Base-by-base conservation (phyloP, 2,113 vertebrate species). In the Eudorcas thomsonii region DNA sequence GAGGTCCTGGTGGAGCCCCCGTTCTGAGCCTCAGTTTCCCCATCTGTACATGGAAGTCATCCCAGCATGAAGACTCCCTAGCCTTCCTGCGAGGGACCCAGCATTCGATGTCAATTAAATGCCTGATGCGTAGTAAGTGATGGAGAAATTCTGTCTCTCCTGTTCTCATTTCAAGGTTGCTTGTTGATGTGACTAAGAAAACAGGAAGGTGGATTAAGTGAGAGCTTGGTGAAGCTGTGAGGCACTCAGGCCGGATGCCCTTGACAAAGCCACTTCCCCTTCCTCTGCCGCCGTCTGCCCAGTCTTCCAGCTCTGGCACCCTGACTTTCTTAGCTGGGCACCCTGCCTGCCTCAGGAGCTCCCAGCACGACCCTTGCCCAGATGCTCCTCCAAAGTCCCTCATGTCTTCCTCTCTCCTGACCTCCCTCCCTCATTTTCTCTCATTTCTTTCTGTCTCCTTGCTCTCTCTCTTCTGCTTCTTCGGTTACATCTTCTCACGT, bases 321-420 rank as follows among this genome's bases (percentile, higher is more conserved):
- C 54, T 17, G 15, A 3, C 1, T 7, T 48, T 21, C 14, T 33
- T 6, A 1, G 1, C 1, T 5, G 25, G 33, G 5, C 30, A 3
- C 30, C 23, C 50, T 57, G 30, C 33, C 52, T 2, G 0, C 45
- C 10, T 3, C 4, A 10, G 90, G 23, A 48, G 17, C 55, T 39
- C 84, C 19, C 15, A 54, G 91, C 55, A 25, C 0, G 5, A 48
- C 19, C 33, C 39, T 16, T 7, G 52, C 52, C 54, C 3, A 0
- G 26, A 26, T 33, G 39, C 30, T 26, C 48, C 16, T 3, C 7
- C 45, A 15, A 17, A 13, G 5, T 13, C 80, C 16, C 16, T n/a
- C 48, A 2, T 5, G 1, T 1, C 83, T 9, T 64, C n/a, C 52
- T 15, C 36, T 15, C 33, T 28, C 6, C 15, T 10, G 1, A 1